Percentiles rank a stretch among this genome's conserved stretches.
Evolutionary conservation across 2,113 vertebrate species (phyloP).

Genomic region (Microcebus griseorufus): DNA sequence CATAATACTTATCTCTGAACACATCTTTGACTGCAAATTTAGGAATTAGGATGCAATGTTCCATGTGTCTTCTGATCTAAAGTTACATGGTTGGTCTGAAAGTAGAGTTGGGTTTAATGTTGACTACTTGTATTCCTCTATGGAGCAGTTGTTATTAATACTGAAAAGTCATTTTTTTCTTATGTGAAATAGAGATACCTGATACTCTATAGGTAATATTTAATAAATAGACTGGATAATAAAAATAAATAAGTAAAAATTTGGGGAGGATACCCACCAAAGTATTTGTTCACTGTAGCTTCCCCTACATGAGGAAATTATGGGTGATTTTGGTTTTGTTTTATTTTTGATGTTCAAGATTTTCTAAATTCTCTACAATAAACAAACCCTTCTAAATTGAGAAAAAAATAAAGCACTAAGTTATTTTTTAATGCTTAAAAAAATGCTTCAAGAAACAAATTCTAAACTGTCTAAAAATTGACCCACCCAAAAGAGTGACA

Average conservation of each 20-base stretch:
- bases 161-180: too few species aligned
- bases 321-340: not conserved
- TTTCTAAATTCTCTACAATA: slow-evolving; percentile 21
- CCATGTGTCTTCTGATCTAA: too few species aligned
- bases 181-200: too few species aligned
- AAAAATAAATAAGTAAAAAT: not conserved
- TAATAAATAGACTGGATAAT: too few species aligned
- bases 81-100: too few species aligned
- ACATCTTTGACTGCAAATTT: too few species aligned
- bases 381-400: not conserved
- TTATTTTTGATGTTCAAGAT: not conserved
- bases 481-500: not conserved
- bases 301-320: not conserved
- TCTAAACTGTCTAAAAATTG: not conserved
- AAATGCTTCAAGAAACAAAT: slow-evolving; percentile 11
- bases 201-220: too few species aligned
- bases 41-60: too few species aligned
- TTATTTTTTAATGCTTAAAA: not conserved
- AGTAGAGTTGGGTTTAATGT: too few species aligned
- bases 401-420: not conserved
- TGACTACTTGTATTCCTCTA: too few species aligned
- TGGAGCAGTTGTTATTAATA: too few species aligned
- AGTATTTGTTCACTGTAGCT: not conserved
- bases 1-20: too few species aligned
- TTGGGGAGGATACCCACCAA: not conserved